These are phyloP conservation scores for Conomelus anceps DNA, from an alignment of 2,888 invertebrate genomes.

Conservation along the genomic window DNA sequence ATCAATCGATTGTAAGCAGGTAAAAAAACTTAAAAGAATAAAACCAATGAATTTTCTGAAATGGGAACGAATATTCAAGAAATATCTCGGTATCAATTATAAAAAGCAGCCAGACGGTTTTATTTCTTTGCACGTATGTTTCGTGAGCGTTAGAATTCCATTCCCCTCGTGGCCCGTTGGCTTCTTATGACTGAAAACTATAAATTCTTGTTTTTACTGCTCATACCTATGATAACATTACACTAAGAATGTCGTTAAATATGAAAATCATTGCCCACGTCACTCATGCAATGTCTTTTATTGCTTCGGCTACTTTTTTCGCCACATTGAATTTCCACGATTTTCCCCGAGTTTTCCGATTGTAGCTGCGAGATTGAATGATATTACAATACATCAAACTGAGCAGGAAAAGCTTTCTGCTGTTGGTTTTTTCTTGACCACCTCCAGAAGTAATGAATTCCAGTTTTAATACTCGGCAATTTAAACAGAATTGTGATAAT, in stretches of 20 bases:
- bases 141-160: background rate
- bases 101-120: background rate
- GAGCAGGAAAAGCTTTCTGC: background rate
- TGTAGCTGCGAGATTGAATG: background rate
- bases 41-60: background rate
- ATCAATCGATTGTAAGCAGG: too few relatives aligned
- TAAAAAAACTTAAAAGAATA: too few relatives aligned
- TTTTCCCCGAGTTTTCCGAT: background rate
- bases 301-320: background rate
- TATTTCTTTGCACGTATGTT: background rate
- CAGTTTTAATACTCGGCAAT: background rate
- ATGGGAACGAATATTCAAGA: background rate
- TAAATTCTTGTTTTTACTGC: background rate
- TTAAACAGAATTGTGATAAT: background rate
- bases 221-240: background rate
- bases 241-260: background rate
- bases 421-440: background rate
- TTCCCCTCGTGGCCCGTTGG: background rate
- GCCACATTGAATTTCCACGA: background rate
- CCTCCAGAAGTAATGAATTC: background rate
- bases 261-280: background rate
- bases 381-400: background rate
- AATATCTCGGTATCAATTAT: background rate
- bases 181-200: background rate
- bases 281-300: background rate